Conservation (phyloP, 2,888 invertebrate species). For the Meiosimyza platycephala region DNA sequence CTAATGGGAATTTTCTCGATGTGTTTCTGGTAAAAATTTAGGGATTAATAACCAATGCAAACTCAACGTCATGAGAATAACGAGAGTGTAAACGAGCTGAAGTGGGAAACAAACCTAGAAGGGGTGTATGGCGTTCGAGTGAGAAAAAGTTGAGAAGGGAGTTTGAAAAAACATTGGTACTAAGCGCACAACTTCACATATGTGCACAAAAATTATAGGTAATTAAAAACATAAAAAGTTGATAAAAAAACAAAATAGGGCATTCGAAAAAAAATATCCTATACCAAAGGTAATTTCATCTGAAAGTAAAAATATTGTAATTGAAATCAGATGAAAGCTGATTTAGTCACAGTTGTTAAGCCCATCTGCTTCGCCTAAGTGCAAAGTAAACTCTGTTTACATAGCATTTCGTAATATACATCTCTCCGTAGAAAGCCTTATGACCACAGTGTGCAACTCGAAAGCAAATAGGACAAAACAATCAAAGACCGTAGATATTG, state of each 20-base stretch:
- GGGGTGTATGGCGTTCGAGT: background rate
- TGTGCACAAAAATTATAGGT: constrained; percentile 51
- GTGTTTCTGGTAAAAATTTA: constrained; percentile 49
- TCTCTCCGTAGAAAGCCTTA: too few species aligned
- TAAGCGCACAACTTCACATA: constrained; percentile 56
- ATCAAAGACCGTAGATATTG: too few species aligned
- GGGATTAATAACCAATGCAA: constrained; percentile 35
- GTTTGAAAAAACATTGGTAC: constrained; percentile 38
- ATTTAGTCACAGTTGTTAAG: too few species aligned
- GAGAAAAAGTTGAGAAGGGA: constrained; percentile 10
- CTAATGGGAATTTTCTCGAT: constrained; percentile 58
- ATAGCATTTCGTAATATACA: too few species aligned
- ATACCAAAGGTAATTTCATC: too few species aligned
- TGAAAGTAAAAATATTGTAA: too few species aligned
- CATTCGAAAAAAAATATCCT: background rate
- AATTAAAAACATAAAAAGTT: constrained; percentile 14
- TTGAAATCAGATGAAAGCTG: too few species aligned
- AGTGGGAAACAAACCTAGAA: constrained; percentile 1
- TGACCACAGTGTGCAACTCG: too few species aligned
- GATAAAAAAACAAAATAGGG: background rate
- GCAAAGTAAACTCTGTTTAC: too few species aligned
- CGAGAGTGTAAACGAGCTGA: background rate
- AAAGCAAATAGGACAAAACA: too few species aligned
- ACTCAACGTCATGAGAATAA: background rate
- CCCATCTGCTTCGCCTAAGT: too few species aligned